Conservation (phyloP, 92 coral and sea anemone species). For the Heteractis magnifica region DNA sequence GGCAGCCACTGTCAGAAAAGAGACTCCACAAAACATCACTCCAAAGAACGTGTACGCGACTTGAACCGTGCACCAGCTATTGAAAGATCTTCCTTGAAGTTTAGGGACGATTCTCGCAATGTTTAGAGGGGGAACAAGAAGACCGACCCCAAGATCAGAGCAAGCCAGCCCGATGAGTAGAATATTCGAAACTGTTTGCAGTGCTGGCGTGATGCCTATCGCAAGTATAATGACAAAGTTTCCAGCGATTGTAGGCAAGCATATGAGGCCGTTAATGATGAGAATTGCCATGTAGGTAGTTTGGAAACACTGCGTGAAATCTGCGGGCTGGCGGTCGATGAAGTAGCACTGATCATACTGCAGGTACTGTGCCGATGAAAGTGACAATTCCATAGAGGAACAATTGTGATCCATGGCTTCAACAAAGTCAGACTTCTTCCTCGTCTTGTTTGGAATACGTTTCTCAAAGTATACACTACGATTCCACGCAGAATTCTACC, state of each 20-base stretch:
- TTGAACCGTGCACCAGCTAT: constrained; percentile 33
- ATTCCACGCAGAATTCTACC: background rate
- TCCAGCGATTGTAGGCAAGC: constrained; percentile 38
- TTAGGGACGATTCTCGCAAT: constrained; percentile 29
- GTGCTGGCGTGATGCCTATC: constrained; percentile 25
- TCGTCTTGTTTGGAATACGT: background rate
- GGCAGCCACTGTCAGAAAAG: constrained; percentile 51
- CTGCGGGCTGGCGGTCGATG: constrained; percentile 11
- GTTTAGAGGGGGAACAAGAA: constrained; percentile 32
- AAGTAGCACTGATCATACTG: constrained; percentile 37
- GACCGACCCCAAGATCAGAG: constrained; percentile 42
- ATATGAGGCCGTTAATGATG: constrained; percentile 16
- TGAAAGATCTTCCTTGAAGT: constrained; percentile 10
- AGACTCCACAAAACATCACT: constrained; percentile 54
- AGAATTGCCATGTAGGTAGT: constrained; percentile 16
- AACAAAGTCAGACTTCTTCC: background rate
- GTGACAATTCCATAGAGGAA: background rate
- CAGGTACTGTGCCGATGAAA: background rate
- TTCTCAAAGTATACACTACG: too few relatives aligned
- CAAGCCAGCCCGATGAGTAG: constrained; percentile 32
- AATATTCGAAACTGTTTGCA: constrained; percentile 35
- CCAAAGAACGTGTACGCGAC: constrained; percentile 46
- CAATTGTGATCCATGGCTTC: background rate
- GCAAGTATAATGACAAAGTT: constrained; percentile 35
- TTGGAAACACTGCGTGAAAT: background rate